Evolutionary conservation across 2,888 invertebrate genomes (phyloP).

Genomic region (Rhabditoides inermis): DNA sequence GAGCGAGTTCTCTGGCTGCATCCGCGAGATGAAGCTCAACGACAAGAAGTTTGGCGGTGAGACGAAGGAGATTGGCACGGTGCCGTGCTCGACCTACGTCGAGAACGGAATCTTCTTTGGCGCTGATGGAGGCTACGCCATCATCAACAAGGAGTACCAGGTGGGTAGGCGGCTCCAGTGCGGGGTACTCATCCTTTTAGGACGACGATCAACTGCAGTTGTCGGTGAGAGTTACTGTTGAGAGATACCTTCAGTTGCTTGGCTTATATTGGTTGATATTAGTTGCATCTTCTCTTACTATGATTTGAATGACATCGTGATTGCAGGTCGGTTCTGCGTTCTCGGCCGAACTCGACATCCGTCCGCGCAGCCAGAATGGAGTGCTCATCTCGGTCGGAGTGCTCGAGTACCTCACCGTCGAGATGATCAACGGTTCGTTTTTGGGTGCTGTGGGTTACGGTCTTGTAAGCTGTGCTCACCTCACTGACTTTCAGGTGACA

Average conservation of each 20-base stretch:
- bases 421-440: slow-evolving; percentile 64
- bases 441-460: no score
- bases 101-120: slow-evolving; percentile 56
- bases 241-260: slow-evolving; percentile 2
- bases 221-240: background rate
- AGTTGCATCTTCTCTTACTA: background rate
- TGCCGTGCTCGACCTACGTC: slow-evolving; percentile 49
- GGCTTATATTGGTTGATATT: slow-evolving; percentile 3
- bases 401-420: slow-evolving; percentile 73
- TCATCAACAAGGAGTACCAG: slow-evolving; percentile 34
- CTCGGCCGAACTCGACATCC: slow-evolving; percentile 44
- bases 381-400: slow-evolving; percentile 47
- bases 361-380: slow-evolving; percentile 43
- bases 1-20: slow-evolving; percentile 54
- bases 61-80: slow-evolving; percentile 27
- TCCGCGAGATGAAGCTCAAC: slow-evolving; percentile 53
- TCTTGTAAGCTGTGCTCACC: no score
- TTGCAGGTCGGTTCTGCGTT: slow-evolving; percentile 35
- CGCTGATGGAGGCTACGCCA: slow-evolving; percentile 54
- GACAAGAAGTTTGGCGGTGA: slow-evolving; percentile 34
- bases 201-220: background rate
- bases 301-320: background rate
- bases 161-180: slow-evolving; percentile 11
- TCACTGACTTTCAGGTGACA: slow-evolving; percentile 48
- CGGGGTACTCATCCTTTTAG: slow-evolving; percentile 10